Evolutionary conservation across 2,888 invertebrate genomes (phyloP), one percentile per base, ranked within the genome.

Genomic region (Drosophila merina): DNA sequence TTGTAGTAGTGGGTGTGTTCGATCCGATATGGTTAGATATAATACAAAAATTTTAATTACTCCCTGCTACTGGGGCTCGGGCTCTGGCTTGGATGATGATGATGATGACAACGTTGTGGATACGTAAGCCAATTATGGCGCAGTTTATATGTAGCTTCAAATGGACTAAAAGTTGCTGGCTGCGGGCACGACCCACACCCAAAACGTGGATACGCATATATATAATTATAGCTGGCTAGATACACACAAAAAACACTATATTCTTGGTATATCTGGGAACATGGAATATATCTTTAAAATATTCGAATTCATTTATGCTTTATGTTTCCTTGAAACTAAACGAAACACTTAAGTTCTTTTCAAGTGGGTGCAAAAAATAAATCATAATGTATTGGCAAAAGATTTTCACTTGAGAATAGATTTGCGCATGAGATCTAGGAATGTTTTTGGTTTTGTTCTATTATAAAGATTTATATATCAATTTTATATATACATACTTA

Each of bases 41-140:
- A 57, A 45, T 49, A 36, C 36, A 42, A 42, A 57, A 66, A 68
- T 66, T 50, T 66, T 80, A 86, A 81, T 86, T 81, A 74, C 40
- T 8, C 64, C 59, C 36, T 49, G 70, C 72, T 75, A 71, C 63
- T 57, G 51, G 38, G 30, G 55, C 57, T 20, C 20, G 47, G 47
- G 55, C 55, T 33, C 38, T 54, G 67, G 42, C 57, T 47, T 52
- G 57, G 58, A 20, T 57, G 56, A 40, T 50, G 66, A 54, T 45
- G 52, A 57, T 26, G 57, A 63, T 66, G 64, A 38, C 66, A 48
- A 26, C 45, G 59, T 33, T 57, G 68, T 76, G 60, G 59, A 72
- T 86, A 75, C 72, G 78, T 84, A 69, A 74, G 78, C 74, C 81
- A 82, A 86, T 86, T 86, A 82, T 72, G 81, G 85, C 81, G 81